Evolutionary conservation across 2,888 invertebrate species (phyloP).

Genomic region (Octodonta nipae): DNA sequence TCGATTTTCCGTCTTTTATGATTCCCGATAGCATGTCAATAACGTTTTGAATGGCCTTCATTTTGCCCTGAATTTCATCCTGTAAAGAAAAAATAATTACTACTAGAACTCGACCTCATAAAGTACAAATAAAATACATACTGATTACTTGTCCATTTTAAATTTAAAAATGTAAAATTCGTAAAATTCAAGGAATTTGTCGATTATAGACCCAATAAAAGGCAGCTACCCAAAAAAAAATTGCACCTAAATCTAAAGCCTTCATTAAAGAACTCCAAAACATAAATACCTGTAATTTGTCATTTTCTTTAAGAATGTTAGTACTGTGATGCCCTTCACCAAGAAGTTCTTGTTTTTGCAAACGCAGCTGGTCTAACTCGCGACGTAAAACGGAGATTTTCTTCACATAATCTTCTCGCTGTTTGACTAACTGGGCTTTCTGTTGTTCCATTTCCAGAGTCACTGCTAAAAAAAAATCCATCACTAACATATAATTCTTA

Average conservation of each 20-base stretch:
- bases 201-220: too few relatives aligned
- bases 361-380: constrained; percentile 64
- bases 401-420: constrained; percentile 68
- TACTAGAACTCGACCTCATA: too few relatives aligned
- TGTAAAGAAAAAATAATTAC: constrained; percentile 37
- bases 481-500: too few relatives aligned
- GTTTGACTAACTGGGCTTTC: constrained; percentile 63
- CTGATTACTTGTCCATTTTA: too few relatives aligned
- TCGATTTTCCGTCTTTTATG: constrained; percentile 55
- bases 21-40: constrained; percentile 78
- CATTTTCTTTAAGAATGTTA: constrained; percentile 68
- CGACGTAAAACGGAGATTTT: constrained; percentile 60
- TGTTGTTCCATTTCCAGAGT: constrained; percentile 73
- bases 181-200: too few relatives aligned
- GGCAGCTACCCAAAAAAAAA: too few relatives aligned
- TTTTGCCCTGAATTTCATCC: constrained; percentile 65
- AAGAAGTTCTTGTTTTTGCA: constrained; percentile 64
- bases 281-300: constrained; percentile 76
- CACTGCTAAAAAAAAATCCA: constrained; percentile 44
- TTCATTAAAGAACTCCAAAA: too few relatives aligned
- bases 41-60: constrained; percentile 73
- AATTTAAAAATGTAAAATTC: too few relatives aligned
- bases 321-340: constrained; percentile 57
- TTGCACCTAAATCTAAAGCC: too few relatives aligned
- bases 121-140: too few relatives aligned